These are phyloP conservation scores for Calyptommatus sinebrachiatus DNA, from an alignment of 2,113 vertebrate genomes.

Conservation along the genomic window DNA sequence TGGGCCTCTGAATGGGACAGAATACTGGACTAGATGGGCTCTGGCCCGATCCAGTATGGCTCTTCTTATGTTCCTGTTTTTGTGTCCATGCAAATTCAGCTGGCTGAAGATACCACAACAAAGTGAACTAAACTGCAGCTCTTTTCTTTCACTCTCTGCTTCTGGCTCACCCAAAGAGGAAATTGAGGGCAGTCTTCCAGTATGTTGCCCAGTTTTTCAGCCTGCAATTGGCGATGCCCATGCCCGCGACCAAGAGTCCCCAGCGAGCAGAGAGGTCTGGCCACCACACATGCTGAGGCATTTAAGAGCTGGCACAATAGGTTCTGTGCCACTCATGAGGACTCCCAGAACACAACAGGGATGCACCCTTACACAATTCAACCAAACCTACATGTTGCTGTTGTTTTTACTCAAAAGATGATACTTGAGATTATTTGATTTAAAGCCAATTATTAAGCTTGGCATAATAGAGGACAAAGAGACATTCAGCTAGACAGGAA, in stretches of 20 bases:
- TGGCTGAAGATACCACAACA: neutral
- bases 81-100: neutral
- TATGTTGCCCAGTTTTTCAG: neutral
- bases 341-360: neutral
- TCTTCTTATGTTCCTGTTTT: no score
- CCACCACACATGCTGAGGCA: neutral
- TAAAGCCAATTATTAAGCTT: neutral
- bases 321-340: conserved; percentile 15
- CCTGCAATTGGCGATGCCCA: neutral
- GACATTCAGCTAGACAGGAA: neutral
- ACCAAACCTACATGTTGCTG: neutral
- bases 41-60: no score
- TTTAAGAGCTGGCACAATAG: neutral
- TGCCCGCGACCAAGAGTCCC: neutral
- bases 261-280: neutral
- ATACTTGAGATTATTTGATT: neutral
- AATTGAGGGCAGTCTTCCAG: neutral
- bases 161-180: neutral
- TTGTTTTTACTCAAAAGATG: neutral
- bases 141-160: neutral
- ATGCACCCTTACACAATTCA: neutral
- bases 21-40: no score
- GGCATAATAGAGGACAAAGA: neutral
- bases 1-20: no score
- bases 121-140: neutral